Percentiles rank a stretch among this genome's conserved stretches.
Conservation (phyloP, 2,797 vertebrate genomes). For the Ispidina lecontei region DNA sequence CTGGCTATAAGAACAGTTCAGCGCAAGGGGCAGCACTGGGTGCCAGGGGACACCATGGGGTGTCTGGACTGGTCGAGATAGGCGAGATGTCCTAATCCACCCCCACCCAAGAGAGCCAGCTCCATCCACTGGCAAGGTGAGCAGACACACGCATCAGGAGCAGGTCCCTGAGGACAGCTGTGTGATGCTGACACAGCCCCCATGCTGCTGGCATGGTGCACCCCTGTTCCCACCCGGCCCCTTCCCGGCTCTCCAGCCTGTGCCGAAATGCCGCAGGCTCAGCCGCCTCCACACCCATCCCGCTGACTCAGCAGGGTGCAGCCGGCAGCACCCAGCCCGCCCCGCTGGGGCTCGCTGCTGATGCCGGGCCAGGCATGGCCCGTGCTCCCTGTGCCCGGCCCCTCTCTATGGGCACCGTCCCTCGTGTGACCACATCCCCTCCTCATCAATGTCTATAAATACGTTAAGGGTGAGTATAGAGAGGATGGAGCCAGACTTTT, state of each 20-base stretch:
- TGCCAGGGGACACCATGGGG: not conserved
- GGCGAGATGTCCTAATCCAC: too few relatives aligned
- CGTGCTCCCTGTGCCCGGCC: fast-evolving
- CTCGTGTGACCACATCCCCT: fast-evolving
- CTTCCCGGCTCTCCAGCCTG: not conserved
- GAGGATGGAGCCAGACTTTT: too few relatives aligned
- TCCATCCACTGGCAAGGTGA: not conserved
- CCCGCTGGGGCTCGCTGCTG: not conserved
- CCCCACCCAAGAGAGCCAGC: not conserved
- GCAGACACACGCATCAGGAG: not conserved
- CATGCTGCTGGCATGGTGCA: not conserved
- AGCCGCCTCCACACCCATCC: not conserved
- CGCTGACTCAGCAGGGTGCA: not conserved
- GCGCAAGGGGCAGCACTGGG: not conserved
- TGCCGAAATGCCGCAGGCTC: not conserved
- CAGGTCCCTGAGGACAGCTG: not conserved
- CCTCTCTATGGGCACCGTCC: not conserved
- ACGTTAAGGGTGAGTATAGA: too few relatives aligned
- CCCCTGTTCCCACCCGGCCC: not conserved
- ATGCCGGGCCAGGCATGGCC: fast-evolving
- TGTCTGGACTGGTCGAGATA: not conserved
- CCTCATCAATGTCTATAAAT: too few relatives aligned
- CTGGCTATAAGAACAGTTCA: fast-evolving
- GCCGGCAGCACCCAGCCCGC: not conserved
- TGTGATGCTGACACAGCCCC: not conserved